Evolutionary conservation across 2,113 vertebrate genomes (phyloP).

Genomic region (Drymodes brunneopygia): DNA sequence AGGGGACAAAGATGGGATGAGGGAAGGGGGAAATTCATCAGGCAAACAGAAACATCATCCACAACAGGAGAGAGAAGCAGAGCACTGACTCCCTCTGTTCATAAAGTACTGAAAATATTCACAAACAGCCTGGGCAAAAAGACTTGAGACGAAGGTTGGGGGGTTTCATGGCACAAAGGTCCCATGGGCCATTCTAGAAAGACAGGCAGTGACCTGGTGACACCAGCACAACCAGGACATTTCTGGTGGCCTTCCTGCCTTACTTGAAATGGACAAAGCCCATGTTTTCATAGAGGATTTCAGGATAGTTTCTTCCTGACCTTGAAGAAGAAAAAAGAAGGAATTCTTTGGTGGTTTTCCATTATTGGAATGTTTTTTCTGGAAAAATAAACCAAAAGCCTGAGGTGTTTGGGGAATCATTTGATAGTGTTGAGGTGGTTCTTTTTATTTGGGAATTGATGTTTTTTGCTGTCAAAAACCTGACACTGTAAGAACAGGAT

Average conservation of each 20-base stretch:
- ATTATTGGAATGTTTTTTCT: not conserved
- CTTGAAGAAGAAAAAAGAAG: not conserved
- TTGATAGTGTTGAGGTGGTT: not conserved
- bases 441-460: not conserved
- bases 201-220: not conserved
- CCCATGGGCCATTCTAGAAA: fast-evolving
- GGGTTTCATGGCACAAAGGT: not conserved
- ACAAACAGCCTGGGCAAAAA: not conserved
- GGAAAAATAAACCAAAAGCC: not conserved
- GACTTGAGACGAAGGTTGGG: not conserved
- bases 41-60: not conserved
- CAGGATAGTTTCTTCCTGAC: not conserved
- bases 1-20: not conserved
- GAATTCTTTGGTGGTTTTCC: not conserved
- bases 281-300: not conserved
- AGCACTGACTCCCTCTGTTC: not conserved
- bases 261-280: not conserved
- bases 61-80: not conserved
- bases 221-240: not conserved
- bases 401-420: not conserved
- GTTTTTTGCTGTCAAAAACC: not conserved
- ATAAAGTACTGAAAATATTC: not conserved
- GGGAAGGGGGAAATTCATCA: not conserved
- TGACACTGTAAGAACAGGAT: not conserved
- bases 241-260: not conserved